Conservation (phyloP, 2,113 vertebrate genomes). For the Menidia beryllina region DNA sequence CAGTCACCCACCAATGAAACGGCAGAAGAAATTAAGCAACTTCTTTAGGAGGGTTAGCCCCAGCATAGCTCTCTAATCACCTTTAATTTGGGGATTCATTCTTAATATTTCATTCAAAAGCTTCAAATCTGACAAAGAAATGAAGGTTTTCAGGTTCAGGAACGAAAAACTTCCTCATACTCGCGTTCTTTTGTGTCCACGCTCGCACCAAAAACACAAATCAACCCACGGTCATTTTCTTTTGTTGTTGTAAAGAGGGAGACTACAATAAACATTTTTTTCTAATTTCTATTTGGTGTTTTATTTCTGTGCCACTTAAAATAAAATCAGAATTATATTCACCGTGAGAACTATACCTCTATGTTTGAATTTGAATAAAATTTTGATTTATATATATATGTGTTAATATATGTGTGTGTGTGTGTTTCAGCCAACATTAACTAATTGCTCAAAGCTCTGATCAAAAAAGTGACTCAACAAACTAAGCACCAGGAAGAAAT, state of each 20-base stretch:
- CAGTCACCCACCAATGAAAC: conserved; percentile 7
- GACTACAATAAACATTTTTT: conserved; percentile 77
- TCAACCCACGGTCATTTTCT: background rate
- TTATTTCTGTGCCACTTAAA: background rate
- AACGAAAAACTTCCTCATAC: background rate
- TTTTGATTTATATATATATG: too few relatives aligned
- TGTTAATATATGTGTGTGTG: too few relatives aligned
- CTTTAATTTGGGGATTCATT: background rate
- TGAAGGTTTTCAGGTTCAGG: background rate
- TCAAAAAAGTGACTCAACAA: too few relatives aligned
- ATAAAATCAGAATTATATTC: background rate
- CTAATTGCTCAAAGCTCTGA: too few relatives aligned
- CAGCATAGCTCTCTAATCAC: background rate
- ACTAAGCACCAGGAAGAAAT: too few relatives aligned
- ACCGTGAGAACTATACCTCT: too few relatives aligned
- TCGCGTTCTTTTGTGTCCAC: background rate
- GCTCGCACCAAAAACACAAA: background rate
- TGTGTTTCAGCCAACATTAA: too few relatives aligned
- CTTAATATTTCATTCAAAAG: conserved; percentile 10
- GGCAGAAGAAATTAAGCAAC: background rate
- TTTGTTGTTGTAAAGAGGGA: conserved; percentile 55
- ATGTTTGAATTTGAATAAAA: too few relatives aligned
- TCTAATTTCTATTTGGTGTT: conserved; percentile 55
- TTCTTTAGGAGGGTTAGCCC: background rate
- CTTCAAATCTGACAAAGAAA: background rate